A percentile compares a stretch with the other conserved stretches of the same genome.
These are phyloP conservation scores for Mesaphorura yosii DNA, from an alignment of 1,140 invertebrate species.

Conservation along the genomic window DNA sequence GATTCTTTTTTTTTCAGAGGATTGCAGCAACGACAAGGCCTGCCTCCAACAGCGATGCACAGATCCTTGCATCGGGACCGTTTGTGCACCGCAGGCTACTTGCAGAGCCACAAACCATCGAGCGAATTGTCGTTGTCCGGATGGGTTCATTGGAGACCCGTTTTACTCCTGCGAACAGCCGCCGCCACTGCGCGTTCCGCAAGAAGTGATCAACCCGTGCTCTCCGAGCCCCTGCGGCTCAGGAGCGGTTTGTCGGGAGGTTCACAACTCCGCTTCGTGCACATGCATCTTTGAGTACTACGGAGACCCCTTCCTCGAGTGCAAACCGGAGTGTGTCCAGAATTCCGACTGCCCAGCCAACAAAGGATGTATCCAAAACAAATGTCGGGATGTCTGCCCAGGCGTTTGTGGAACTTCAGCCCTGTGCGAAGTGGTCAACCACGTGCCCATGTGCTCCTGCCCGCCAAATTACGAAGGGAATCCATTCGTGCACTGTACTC, in stretches of 20 bases:
- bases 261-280: conserved; percentile 37
- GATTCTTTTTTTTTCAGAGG: too few species aligned
- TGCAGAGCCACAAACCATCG: conserved; percentile 59
- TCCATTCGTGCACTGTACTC: conserved; percentile 44
- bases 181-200: neutral
- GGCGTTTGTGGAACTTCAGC: conserved; percentile 57
- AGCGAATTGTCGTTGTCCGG: conserved; percentile 56
- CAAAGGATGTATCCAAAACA: conserved; percentile 48
- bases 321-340: conserved; percentile 52
- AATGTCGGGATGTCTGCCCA: conserved; percentile 56
- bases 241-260: conserved; percentile 48
- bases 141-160: conserved; percentile 57
- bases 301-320: conserved; percentile 46
- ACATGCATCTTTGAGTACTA: conserved; percentile 47
- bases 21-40: conserved; percentile 40
- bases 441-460: conserved; percentile 60
- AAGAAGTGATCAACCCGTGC: conserved; percentile 45
- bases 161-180: conserved; percentile 60
- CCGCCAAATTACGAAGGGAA: conserved; percentile 55
- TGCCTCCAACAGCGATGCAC: conserved; percentile 46
- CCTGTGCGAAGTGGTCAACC: conserved; percentile 60
- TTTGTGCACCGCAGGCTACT: conserved; percentile 57
- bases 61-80: conserved; percentile 50
- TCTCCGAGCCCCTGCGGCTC: conserved; percentile 58
- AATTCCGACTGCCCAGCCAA: conserved; percentile 46